These are phyloP conservation scores for Lordiphosa andalusiaca DNA, from an alignment of 2,888 invertebrate species.

Conservation along the genomic window DNA sequence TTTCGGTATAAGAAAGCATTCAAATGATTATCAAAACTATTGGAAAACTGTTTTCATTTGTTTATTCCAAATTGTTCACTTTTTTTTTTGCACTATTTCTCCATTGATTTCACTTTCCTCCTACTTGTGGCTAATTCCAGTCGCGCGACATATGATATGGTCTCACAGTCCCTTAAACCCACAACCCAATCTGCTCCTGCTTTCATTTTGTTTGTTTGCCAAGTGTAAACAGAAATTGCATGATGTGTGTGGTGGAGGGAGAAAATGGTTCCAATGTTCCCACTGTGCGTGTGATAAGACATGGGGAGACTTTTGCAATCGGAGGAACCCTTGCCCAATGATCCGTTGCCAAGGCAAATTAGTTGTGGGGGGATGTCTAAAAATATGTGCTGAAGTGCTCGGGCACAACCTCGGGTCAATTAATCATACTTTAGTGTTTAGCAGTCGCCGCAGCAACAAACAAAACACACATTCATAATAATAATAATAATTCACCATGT, in stretches of 20 bases:
- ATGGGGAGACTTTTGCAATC: slow-evolving; percentile 5
- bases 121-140: too few relatives aligned
- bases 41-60: too few relatives aligned
- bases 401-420: slow-evolving; percentile 49
- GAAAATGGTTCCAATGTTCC: neutral
- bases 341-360: slow-evolving; percentile 31
- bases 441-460: slow-evolving; percentile 23
- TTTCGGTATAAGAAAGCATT: too few relatives aligned
- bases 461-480: slow-evolving; percentile 51
- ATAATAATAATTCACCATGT: slow-evolving; percentile 65
- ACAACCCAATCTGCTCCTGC: too few relatives aligned
- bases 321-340: slow-evolving; percentile 9
- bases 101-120: too few relatives aligned
- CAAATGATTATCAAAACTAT: too few relatives aligned
- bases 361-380: slow-evolving; percentile 14
- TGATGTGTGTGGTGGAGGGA: neutral
- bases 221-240: slow-evolving; percentile 10
- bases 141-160: too few relatives aligned
- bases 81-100: too few relatives aligned
- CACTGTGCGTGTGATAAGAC: neutral
- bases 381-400: slow-evolving; percentile 42
- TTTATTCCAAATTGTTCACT: too few relatives aligned
- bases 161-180: too few relatives aligned
- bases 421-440: slow-evolving; percentile 59
- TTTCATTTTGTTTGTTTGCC: slow-evolving; percentile 1